These are phyloP conservation scores for Brenthis hecate DNA, from an alignment of 2,888 invertebrate genomes.

Conservation along the genomic window DNA sequence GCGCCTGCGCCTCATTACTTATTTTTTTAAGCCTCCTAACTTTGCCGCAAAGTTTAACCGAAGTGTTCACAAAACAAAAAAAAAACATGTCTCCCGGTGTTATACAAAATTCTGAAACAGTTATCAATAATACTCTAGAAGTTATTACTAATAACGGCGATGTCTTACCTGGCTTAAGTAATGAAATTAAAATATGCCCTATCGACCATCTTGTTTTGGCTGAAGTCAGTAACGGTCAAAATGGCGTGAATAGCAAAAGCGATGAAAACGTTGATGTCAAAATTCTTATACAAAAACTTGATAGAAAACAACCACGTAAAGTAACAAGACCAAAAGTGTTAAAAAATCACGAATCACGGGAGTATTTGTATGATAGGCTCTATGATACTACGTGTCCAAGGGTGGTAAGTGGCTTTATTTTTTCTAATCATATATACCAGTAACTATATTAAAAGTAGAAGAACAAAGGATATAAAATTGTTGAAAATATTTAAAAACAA, in stretches of 20 bases:
- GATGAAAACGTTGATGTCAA: conserved; percentile 29
- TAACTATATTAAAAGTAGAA: background rate
- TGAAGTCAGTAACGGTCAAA: conserved; percentile 33
- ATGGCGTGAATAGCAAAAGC: conserved; percentile 24
- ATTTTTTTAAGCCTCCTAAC: conserved; percentile 21
- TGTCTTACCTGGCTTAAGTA: conserved; percentile 49
- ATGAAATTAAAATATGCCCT: conserved; percentile 52
- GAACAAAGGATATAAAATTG: background rate
- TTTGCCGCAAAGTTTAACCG: conserved; percentile 1
- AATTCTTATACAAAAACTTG: conserved; percentile 44
- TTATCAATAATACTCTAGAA: conserved; percentile 51
- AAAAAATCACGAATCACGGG: conserved; percentile 65
- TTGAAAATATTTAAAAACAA: background rate
- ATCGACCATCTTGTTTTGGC: conserved; percentile 49
- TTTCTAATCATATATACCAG: background rate
- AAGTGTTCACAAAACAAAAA: conserved; percentile 19
- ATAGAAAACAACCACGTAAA: conserved; percentile 55
- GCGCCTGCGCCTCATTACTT: conserved; percentile 52
- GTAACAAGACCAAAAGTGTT: conserved; percentile 67
- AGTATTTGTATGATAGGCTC: conserved; percentile 70
- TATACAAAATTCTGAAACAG: conserved; percentile 57
- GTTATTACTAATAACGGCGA: conserved; percentile 37
- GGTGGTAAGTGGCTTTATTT: conserved; percentile 54
- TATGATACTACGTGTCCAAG: conserved; percentile 67
- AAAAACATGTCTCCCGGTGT: conserved; percentile 69